A percentile compares a stretch with the other conserved stretches of the same genome.
Conservation (phyloP, 2,797 vertebrate species). For the Parauchenoglanis ngamensis region DNA sequence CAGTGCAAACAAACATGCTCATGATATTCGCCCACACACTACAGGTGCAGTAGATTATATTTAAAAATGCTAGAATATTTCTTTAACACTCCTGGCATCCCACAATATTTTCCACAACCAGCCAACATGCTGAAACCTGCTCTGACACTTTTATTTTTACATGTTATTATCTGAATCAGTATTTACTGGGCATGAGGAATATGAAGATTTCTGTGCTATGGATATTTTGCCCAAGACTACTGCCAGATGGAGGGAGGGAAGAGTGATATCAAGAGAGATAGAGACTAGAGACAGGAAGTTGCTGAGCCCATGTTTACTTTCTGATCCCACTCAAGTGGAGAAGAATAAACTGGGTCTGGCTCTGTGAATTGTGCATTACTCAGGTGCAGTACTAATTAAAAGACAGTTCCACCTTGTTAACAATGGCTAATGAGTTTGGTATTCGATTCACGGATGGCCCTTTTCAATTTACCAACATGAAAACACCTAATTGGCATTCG, state of each 20-base stretch:
- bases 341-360: slow-evolving; percentile 73
- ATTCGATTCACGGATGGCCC: slow-evolving; percentile 78
- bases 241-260: background rate
- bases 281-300: slow-evolving; percentile 50
- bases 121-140: background rate
- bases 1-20: background rate
- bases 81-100: background rate
- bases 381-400: slow-evolving; percentile 83
- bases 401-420: slow-evolving; percentile 79
- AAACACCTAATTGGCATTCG: slow-evolving; percentile 76
- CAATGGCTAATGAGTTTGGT: slow-evolving; percentile 79
- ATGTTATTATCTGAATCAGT: background rate
- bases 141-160: background rate
- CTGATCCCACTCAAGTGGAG: slow-evolving; percentile 69
- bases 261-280: slow-evolving; percentile 41
- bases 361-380: slow-evolving; percentile 81
- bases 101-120: background rate
- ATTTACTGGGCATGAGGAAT: background rate
- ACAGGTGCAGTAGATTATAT: background rate
- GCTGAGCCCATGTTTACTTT: slow-evolving; percentile 70
- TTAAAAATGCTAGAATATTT: slow-evolving; percentile 5
- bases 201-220: background rate
- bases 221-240: slow-evolving; percentile 3
- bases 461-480: slow-evolving; percentile 78
- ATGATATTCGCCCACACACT: background rate